Evolutionary conservation across 2,797 vertebrate species (phyloP).

Genomic region (Neopelma chrysocephalum): DNA sequence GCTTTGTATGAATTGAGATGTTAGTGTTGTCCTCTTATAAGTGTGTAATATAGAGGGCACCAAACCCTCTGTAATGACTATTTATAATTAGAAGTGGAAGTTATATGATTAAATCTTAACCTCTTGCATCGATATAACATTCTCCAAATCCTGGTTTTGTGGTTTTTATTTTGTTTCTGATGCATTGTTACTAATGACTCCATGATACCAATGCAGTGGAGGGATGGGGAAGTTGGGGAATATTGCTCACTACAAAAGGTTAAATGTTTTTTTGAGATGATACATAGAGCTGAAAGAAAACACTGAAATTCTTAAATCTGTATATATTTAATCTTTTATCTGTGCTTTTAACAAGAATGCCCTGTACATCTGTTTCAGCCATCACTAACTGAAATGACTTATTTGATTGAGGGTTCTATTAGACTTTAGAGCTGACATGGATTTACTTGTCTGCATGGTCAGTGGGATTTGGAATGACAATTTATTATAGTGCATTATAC

Average conservation of each 20-base stretch:
- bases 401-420: slow-evolving; percentile 21
- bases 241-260: neutral
- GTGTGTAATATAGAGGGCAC: neutral
- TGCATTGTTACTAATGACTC: neutral
- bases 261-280: neutral
- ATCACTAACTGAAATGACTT: neutral
- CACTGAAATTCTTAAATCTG: neutral
- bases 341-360: neutral
- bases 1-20: neutral
- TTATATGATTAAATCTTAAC: neutral
- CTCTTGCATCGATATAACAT: neutral
- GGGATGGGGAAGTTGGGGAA: neutral
- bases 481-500: slow-evolving; percentile 56
- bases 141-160: neutral
- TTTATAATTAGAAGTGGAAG: neutral
- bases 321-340: neutral
- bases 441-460: slow-evolving; percentile 42
- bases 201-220: neutral
- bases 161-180: neutral
- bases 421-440: neutral
- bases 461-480: slow-evolving; percentile 52
- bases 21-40: neutral
- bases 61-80: neutral
- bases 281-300: neutral
- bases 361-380: neutral